Base-by-base conservation (phyloP, 2,888 invertebrate species). In the Troides helena region DNA sequence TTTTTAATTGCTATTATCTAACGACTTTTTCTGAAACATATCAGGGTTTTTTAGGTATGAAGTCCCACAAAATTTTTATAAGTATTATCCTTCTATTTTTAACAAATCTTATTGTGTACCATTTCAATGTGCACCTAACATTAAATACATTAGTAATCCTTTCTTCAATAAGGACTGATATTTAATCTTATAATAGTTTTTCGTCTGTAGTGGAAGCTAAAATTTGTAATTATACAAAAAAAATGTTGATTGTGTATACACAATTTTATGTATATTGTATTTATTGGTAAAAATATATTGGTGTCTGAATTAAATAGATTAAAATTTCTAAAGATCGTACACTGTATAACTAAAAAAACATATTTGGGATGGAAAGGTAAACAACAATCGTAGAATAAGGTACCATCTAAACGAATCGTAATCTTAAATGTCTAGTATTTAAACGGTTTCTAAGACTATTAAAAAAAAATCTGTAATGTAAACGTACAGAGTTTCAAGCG, bases 91-190 rank as follows among this genome's bases (percentile, higher is more conserved):
- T 53, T 21, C 18, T 59, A 23, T 56, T 36, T 39, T n/a, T 8
- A 53, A 64, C 18, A n/a, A 23, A 21, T 46, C 5, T 12, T 14
- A 56, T 62, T 56, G 46, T 66, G 18, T 62, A 62, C 25, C 25
- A 23, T 25, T 64, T 61, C 61, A 61, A 61, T 43, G 7, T 65
- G 65, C 58, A 66, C 65, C 50, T 30, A n/a, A 39, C 8, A 61
- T n/a, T 21, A 61, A 61, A 50, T 23, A 21, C 25, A 23, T 23
- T 59, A 25, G 23, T 36, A 59, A 10, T 65, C 23, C 50, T 67
- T 62, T 78, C 81, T 84, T 85, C 87, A 87, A 84, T 83, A 81
- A 86, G 83, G 90, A 92, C 91, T 91, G 91, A 92, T 90, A 90
- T 90, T 91, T 86, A 86, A 30, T 86, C 77, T 81, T 84, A 86